phyloP scores from a whole-genome alignment of 2,888 invertebrate genomes.

The Sipha maydis region DNA sequence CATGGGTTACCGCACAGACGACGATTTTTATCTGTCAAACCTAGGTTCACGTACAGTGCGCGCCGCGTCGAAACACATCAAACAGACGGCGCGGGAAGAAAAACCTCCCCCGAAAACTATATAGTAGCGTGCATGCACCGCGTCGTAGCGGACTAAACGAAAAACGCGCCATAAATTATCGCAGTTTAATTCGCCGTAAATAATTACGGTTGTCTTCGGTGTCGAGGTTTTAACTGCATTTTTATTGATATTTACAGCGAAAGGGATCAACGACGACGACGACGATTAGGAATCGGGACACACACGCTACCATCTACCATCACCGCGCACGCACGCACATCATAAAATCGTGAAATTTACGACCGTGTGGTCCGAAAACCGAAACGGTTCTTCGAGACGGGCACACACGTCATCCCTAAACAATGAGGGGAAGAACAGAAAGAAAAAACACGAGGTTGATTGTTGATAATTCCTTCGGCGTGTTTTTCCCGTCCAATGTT shows the following conservation, averaged over 20 bases:
- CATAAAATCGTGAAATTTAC: conserved; percentile 51
- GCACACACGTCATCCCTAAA: neutral
- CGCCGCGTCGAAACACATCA: conserved; percentile 22
- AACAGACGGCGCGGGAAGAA: neutral
- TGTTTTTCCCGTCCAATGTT: neutral
- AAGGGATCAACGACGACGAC: conserved; percentile 51
- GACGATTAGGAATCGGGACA: neutral
- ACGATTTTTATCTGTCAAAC: conserved; percentile 30
- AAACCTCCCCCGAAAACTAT: neutral
- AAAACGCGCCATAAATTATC: conserved; percentile 46
- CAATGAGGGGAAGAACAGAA: neutral
- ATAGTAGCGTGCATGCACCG: no score
- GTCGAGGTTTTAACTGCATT: conserved; percentile 48
- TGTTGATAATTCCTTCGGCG: neutral
- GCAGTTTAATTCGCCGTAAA: conserved; percentile 60
- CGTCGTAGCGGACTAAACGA: neutral
- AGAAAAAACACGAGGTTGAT: neutral
- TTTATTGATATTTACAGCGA: conserved; percentile 47
- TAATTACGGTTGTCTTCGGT: conserved; percentile 50
- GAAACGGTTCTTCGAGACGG: conserved; percentile 15
- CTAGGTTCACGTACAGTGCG: neutral
- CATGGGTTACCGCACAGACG: neutral
- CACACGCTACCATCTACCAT: neutral
- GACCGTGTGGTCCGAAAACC: conserved; percentile 22
- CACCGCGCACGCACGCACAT: neutral